Evolutionary conservation across 2,113 vertebrate species (phyloP).

Genomic region (Thryonomys swinderianus): DNA sequence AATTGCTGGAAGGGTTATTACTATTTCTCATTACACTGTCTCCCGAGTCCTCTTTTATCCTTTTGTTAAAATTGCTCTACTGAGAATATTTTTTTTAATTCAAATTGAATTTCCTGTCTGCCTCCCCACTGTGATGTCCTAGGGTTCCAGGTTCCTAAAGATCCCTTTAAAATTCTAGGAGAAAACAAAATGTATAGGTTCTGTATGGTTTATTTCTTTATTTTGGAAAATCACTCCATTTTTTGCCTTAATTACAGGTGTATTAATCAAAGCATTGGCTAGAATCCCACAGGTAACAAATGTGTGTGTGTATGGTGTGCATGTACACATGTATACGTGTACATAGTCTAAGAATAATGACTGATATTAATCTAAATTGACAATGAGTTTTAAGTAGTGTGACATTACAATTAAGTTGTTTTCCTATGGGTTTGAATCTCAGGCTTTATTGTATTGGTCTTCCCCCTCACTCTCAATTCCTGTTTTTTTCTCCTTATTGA

Average conservation of each 20-base stretch:
- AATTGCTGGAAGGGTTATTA: constrained; percentile 80
- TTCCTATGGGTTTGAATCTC: background rate
- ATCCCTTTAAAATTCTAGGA: constrained; percentile 51
- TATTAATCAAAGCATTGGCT: background rate
- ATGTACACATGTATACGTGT: background rate
- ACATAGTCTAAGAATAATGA: background rate
- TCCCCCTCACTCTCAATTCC: background rate
- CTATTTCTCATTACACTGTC: constrained; percentile 76
- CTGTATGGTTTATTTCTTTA: background rate
- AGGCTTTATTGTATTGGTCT: background rate
- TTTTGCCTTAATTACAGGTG: background rate
- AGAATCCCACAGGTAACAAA: background rate
- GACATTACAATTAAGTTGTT: background rate
- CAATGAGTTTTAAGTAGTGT: background rate
- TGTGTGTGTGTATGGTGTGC: background rate
- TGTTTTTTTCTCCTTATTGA: background rate
- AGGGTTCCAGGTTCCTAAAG: constrained; percentile 48
- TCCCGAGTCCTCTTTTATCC: constrained; percentile 74
- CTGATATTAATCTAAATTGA: constrained; percentile 1
- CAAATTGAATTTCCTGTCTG: constrained; percentile 76
- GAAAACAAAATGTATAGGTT: constrained; percentile 42
- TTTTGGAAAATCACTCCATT: background rate
- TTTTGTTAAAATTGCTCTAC: constrained; percentile 72
- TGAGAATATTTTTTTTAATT: constrained; percentile 68
- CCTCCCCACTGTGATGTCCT: constrained; percentile 54